Evolutionary conservation across 37 sponge, comb jelly and placozoan genomes (phyloP).

Genomic region (Halisarca cf. caerulea): DNA sequence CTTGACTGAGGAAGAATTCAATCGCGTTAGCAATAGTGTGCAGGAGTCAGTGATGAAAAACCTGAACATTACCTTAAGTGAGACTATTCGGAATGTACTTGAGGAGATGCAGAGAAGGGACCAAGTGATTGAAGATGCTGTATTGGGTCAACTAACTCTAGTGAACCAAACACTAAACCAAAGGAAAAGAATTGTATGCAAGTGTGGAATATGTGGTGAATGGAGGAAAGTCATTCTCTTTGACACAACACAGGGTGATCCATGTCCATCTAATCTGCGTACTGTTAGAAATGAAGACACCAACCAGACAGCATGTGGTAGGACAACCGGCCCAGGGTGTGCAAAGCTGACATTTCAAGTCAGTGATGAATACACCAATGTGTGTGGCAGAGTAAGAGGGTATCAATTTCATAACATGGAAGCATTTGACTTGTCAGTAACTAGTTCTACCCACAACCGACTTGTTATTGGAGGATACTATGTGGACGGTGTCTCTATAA

Average conservation of each 20-base stretch:
- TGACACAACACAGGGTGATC: too few relatives aligned
- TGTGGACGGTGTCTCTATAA: background rate
- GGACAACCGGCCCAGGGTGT: background rate
- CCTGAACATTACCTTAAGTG: too few relatives aligned
- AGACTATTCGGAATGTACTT: too few relatives aligned
- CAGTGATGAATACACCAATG: background rate
- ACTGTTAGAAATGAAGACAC: background rate
- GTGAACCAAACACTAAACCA: too few relatives aligned
- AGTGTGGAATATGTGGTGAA: too few relatives aligned
- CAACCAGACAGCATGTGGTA: background rate
- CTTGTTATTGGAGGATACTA: background rate
- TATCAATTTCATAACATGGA: background rate
- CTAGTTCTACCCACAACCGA: too few relatives aligned
- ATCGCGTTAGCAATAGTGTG: background rate
- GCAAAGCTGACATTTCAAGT: background rate
- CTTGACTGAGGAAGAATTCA: background rate
- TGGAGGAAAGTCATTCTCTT: too few relatives aligned
- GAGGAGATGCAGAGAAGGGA: too few relatives aligned
- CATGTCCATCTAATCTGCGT: background rate
- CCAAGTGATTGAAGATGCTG: too few relatives aligned
- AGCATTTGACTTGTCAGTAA: background rate
- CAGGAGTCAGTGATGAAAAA: too few relatives aligned
- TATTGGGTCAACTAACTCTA: too few relatives aligned
- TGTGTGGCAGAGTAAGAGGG: slow-evolving; percentile 6
- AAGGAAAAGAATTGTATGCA: too few relatives aligned